Evolutionary conservation across 2,888 invertebrate genomes (phyloP), one percentile per base, ranked within the genome.

Genomic region (Plebejus argus): DNA sequence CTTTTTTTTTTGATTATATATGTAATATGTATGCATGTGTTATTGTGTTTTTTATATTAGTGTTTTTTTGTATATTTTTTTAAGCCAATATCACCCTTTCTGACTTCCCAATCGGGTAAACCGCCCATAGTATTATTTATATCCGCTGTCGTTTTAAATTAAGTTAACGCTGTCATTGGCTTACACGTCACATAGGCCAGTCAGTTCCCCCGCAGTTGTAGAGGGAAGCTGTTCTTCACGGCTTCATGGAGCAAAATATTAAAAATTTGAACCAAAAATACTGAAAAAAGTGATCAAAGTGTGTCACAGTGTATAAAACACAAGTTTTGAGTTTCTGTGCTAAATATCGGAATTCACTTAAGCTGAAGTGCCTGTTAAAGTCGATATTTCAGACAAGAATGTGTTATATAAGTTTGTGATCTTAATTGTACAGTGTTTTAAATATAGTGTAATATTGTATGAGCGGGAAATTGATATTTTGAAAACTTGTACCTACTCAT

Each of bases 341-440:
- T 33, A 28, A 66, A 66, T 66, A 66, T 66, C 18, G 66, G 66
- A 66, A 66, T 28, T 66, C 66, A 66, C 66, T 66, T 33, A 33
- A 28, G 66, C 33, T 61, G 20, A 28, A 66, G 66, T 66, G 28
- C 66, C 28, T 66, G 28, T 66, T 33, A 33, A 66, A 66, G 66
- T 66, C 66, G 66, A 66, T 66, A 66, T 28, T 66, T 66, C 28
- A 28, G 66, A 66, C 28, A 6, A 66, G 66, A 66, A 66, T 66
- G 66, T 66, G 66, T 66, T 66, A 66, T 66, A 66, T 66, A 66
- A 66, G 15, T 15, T 33, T 28, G 66, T 28, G 28, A 33, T 33
- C 66, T 66, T 66, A 33, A 66, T 66, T 66, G 28, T 66, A 66
- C 28, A 15, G 66, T 28, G 18, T 33, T 66, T 15, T 66, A 66